Base-by-base conservation (phyloP, 92 coral and sea anemone genomes). In the Phenganax subtilis region DNA sequence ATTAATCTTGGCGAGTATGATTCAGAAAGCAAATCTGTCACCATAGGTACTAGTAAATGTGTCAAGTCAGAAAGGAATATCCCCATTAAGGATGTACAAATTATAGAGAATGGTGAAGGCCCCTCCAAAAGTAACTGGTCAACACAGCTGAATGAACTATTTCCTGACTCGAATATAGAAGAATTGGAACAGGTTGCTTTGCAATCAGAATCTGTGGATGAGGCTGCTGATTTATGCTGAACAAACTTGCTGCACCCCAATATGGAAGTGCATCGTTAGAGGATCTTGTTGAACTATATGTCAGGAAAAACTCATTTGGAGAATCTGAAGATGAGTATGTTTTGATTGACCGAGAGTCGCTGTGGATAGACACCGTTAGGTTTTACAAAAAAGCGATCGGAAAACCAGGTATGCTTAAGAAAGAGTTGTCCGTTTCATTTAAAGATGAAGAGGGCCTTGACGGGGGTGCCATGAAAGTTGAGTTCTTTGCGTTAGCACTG, bases 401-500 rank as follows among this genome's bases (percentile, higher is more conserved):
- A 9, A 75, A 82, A 55, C 72, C 53, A 25, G 57, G 54, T 25
- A 63, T 55, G 28, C 83, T 86, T 0, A 70, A 16, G 47, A 86
- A 74, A 72, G 80, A 86, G 58, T 56, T 86, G n/a, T 72, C 71
- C 1, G 81, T 82, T 44, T 15, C 57, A 11, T 76, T 86, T 57
- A 54, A 75, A 1, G 73, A 84, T 54, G 88, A 86, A 57, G 85
- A 81, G 2, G 85, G 88, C 28, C 55, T 55, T n/a, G 86, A 86
- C 75, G 83, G 82, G 17, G 86, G 86, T 9, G 89, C 86, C 12
- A 66, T 80, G 66, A 73, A 80, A 12, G 86, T 75, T 30, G 85
- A 82, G n/a, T 82, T 76, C 55, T 86, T 76, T 58, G 17, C 78
- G 37, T 56, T 82, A 28, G 84, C 86, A 28, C 74, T 86, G 16